phyloP scores from a whole-genome alignment of 2,113 vertebrate genomes.

The Pomatostomus ruficeps region DNA sequence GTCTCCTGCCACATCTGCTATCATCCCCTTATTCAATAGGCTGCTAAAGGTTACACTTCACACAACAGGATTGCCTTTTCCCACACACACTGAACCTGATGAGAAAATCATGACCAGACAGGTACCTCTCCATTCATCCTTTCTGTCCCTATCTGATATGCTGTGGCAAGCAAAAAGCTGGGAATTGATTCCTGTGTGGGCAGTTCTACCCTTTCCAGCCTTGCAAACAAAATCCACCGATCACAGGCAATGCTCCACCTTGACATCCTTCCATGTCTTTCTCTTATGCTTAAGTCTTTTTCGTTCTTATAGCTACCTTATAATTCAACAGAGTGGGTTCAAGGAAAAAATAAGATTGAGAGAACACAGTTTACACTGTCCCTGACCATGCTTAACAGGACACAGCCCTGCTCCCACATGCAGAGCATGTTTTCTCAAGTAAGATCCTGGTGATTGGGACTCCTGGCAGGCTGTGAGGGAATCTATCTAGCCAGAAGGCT shows the following conservation, averaged over 20 bases:
- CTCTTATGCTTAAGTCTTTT: neutral
- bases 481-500: neutral
- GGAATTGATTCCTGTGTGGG: neutral
- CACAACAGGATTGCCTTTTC: neutral
- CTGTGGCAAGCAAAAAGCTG: neutral
- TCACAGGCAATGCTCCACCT: neutral
- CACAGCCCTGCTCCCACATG: neutral
- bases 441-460: neutral
- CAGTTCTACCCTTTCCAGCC: neutral
- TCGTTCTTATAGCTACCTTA: neutral
- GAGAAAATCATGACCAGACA: neutral
- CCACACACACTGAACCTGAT: neutral
- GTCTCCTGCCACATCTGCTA: slow-evolving; percentile 5
- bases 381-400: neutral
- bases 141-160: neutral
- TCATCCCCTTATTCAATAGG: neutral
- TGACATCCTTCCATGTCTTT: neutral
- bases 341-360: neutral
- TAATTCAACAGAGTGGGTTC: neutral
- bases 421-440: neutral
- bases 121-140: neutral
- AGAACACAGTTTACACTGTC: neutral
- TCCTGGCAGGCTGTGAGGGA: neutral
- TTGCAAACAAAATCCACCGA: neutral
- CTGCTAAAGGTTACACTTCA: neutral